A percentile compares a stretch with the other conserved stretches of the same genome.
phyloP scores from a whole-genome alignment of 2,888 invertebrate species.

The Nemurella pictetii region DNA sequence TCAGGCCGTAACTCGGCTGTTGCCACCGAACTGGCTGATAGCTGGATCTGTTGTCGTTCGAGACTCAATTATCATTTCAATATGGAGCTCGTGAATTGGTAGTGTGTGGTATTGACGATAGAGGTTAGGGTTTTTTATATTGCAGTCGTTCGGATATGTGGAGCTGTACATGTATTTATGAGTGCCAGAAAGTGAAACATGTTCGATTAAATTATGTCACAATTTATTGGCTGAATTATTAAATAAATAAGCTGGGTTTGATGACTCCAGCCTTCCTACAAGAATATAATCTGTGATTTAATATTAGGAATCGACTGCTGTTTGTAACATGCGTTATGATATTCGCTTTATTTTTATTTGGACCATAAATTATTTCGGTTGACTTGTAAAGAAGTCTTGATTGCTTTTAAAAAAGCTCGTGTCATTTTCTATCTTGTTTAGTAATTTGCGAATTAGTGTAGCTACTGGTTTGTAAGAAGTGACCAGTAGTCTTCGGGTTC shows the following conservation, averaged over 20 bases:
- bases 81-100: neutral
- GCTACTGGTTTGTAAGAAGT: slow-evolving; percentile 14
- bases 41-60: neutral
- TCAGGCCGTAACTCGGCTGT: neutral
- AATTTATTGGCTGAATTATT: neutral
- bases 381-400: neutral
- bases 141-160: neutral
- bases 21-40: neutral
- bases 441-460: slow-evolving; percentile 19
- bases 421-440: neutral
- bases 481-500: neutral
- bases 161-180: neutral
- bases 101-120: neutral
- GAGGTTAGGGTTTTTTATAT: neutral
- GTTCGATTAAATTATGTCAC: neutral
- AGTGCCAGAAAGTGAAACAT: neutral
- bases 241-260: neutral
- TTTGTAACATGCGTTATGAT: neutral
- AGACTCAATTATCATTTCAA: neutral
- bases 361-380: neutral
- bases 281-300: neutral
- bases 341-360: neutral
- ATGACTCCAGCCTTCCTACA: neutral
- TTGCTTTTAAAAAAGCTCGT: neutral
- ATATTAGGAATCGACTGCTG: neutral